Evolutionary conservation across 2,113 vertebrate genomes (phyloP).

Genomic region (Ancistrus triradiatus): DNA sequence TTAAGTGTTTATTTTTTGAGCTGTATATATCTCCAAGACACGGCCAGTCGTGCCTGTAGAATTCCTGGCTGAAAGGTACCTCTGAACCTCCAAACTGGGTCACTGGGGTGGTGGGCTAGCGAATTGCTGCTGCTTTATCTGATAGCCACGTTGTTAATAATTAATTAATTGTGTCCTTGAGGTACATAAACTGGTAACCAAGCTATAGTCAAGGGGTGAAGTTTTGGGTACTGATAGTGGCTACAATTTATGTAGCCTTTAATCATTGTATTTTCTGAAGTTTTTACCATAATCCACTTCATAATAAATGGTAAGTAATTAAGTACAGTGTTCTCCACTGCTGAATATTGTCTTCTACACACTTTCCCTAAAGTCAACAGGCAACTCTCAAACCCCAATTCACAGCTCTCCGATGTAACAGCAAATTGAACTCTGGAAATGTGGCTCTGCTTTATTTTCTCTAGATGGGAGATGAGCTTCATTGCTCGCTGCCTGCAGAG

Average conservation of each 20-base stretch:
- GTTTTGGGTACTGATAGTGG: background rate
- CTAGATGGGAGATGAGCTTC: slow-evolving; percentile 77
- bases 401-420: slow-evolving; percentile 74
- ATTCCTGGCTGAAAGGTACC: no score
- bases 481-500: slow-evolving; percentile 68
- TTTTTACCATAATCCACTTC: background rate
- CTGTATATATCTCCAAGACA: no score
- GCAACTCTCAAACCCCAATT: slow-evolving; percentile 68
- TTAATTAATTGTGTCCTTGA: background rate
- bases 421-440: slow-evolving; percentile 79
- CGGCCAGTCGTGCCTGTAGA: no score
- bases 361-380: slow-evolving; percentile 57
- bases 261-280: background rate
- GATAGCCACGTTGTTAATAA: background rate
- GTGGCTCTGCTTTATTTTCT: slow-evolving; percentile 75
- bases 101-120: no score
- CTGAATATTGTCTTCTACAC: slow-evolving; percentile 60
- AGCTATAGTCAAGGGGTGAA: background rate
- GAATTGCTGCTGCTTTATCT: no score
- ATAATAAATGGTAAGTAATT: background rate
- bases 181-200: background rate
- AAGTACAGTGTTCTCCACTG: slow-evolving; percentile 32
- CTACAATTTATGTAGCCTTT: slow-evolving; percentile 1
- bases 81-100: no score
- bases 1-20: no score